Percentiles rank a stretch among this genome's conserved stretches.
Conservation (phyloP, 2,113 vertebrate species). For the Columba livia region DNA sequence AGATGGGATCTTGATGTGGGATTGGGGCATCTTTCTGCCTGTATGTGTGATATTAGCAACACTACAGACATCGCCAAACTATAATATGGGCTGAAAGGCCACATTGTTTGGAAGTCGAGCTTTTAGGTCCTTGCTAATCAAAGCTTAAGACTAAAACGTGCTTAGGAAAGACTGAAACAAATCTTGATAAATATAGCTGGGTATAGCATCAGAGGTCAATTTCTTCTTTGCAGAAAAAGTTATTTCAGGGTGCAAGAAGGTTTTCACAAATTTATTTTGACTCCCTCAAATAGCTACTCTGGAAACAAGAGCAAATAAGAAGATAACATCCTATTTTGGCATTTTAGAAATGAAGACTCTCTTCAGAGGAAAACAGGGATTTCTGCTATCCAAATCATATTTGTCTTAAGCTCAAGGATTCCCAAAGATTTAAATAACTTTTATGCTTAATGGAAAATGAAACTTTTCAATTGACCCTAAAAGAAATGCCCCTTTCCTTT, state of each 20-base stretch:
- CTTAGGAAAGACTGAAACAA: background rate
- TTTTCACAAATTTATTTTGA: constrained; percentile 29
- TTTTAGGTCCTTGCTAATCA: background rate
- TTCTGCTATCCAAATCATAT: constrained; percentile 14
- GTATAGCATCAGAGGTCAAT: background rate
- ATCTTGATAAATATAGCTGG: background rate
- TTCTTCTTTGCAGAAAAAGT: constrained; percentile 23
- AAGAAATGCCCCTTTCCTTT: background rate
- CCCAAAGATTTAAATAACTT: background rate
- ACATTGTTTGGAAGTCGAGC: background rate
- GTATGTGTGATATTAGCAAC: background rate
- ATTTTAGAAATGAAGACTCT: constrained; percentile 16
- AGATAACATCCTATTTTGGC: background rate
- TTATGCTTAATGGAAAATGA: background rate
- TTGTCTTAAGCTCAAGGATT: constrained; percentile 16
- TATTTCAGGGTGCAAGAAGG: background rate
- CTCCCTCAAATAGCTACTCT: constrained; percentile 10
- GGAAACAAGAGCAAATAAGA: constrained; percentile 27
- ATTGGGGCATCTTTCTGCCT: background rate
- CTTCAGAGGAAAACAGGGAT: background rate
- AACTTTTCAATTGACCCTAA: background rate
- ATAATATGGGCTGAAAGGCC: background rate
- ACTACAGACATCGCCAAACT: background rate
- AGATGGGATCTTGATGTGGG: background rate
- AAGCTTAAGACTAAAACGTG: background rate